These are phyloP conservation scores for Caenorhabditis wallacei DNA, from an alignment of 2,888 invertebrate genomes.

Conservation along the genomic window DNA sequence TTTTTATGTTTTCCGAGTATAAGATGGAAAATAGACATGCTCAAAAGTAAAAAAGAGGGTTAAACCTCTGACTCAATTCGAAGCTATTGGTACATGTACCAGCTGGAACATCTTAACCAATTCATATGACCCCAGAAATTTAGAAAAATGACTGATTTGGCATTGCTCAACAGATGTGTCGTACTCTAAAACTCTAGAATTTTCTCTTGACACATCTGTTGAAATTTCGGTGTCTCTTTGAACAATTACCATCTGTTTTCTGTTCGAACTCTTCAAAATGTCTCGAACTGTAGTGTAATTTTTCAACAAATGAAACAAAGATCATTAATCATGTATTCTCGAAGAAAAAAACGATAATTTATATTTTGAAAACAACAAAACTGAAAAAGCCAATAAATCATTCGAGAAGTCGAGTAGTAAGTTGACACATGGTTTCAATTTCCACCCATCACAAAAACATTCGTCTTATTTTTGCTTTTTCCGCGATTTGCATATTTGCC, in stretches of 20 bases:
- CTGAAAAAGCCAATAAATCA: not conserved
- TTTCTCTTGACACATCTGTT: not conserved
- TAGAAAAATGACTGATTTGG: no score
- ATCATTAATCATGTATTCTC: not conserved
- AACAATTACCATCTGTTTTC: constrained; percentile 10
- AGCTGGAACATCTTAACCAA: no score
- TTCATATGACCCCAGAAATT: no score
- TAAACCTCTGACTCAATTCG: no score
- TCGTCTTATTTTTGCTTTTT: not conserved
- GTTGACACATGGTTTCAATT: constrained; percentile 3
- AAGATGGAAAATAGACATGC: no score
- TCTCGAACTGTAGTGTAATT: not conserved
- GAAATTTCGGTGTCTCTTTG: not conserved
- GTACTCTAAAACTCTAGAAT: not conserved
- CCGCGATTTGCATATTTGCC: not conserved
- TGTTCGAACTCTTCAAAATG: not conserved
- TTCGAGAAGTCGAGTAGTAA: not conserved
- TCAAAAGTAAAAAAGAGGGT: no score
- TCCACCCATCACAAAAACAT: constrained; percentile 1
- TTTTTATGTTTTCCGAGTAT: no score
- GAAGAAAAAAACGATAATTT: not conserved
- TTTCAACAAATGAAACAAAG: not conserved
- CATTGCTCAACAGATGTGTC: not conserved
- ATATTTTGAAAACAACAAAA: not conserved
- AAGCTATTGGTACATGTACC: no score